Percentiles rank a stretch among this genome's conserved stretches.
These are phyloP conservation scores for Cyrtonyx montezumae DNA, from an alignment of 2,113 vertebrate species.

Conservation along the genomic window DNA sequence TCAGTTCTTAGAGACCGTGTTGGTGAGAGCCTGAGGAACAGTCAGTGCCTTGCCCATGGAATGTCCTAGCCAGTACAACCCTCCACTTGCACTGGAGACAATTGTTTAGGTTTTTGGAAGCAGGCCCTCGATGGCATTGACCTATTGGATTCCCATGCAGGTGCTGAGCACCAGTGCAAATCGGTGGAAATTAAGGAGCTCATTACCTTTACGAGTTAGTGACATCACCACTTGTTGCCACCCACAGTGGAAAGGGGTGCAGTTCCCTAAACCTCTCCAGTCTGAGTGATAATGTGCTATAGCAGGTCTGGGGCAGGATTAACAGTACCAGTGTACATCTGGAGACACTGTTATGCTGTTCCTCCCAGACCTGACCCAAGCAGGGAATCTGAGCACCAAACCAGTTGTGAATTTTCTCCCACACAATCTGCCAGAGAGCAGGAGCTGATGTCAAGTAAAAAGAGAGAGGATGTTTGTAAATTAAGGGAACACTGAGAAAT, in stretches of 20 bases:
- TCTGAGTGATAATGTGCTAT: background rate
- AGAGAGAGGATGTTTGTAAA: constrained; percentile 14
- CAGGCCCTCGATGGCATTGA: background rate
- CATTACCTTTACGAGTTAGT: rapidly evolving
- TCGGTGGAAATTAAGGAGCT: background rate
- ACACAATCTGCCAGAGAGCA: background rate
- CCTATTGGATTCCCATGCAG: background rate
- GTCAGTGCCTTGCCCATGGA: background rate
- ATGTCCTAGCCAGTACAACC: rapidly evolving
- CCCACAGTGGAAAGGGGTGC: background rate
- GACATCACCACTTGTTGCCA: background rate
- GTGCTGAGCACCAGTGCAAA: background rate
- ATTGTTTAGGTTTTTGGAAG: background rate
- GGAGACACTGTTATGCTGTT: background rate
- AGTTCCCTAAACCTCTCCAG: background rate
- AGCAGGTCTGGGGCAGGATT: background rate
- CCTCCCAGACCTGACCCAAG: background rate
- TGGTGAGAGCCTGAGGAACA: background rate
- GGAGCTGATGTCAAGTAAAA: constrained; percentile 35
- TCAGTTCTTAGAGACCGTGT: background rate
- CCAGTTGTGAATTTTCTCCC: background rate
- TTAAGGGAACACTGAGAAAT: constrained; percentile 55
- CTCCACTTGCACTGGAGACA: background rate
- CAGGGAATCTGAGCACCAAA: background rate
- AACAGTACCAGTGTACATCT: rapidly evolving